Evolutionary conservation across 2,888 invertebrate genomes (phyloP).

Genomic region (Galerucella pusilla): DNA sequence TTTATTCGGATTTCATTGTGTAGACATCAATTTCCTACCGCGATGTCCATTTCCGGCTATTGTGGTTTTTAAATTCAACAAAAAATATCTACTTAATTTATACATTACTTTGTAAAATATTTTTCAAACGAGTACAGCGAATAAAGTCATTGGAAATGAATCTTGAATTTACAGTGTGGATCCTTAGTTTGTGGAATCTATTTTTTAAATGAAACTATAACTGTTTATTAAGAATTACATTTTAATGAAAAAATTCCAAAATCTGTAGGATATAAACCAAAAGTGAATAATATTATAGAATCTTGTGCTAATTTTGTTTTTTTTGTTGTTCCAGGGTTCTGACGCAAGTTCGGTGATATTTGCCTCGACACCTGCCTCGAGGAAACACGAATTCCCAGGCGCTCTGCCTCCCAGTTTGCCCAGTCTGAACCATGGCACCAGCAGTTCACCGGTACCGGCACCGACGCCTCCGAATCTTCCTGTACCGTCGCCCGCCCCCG

Average conservation of each 20-base stretch:
- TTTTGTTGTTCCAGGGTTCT: slow-evolving; percentile 72
- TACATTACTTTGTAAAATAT: too few species aligned
- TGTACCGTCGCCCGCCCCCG: slow-evolving; percentile 74
- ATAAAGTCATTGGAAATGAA: too few species aligned
- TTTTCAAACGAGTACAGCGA: too few species aligned
- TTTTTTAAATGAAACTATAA: too few species aligned
- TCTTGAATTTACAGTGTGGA: too few species aligned
- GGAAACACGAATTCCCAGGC: slow-evolving; percentile 74
- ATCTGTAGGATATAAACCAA: too few species aligned
- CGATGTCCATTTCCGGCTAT: neutral
- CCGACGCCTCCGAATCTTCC: slow-evolving; percentile 72
- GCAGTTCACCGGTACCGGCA: slow-evolving; percentile 69
- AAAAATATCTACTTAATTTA: too few species aligned
- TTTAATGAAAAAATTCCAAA: too few species aligned
- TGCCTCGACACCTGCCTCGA: slow-evolving; percentile 71
- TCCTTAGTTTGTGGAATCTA: too few species aligned
- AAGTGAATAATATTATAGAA: neutral
- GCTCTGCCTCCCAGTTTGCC: slow-evolving; percentile 69
- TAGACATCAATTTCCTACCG: neutral
- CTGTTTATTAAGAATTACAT: too few species aligned
- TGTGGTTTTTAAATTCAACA: neutral
- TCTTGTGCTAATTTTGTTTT: neutral
- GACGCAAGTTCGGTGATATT: slow-evolving; percentile 75
- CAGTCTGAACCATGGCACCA: slow-evolving; percentile 71
- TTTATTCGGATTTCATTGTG: neutral